Base-by-base conservation (phyloP, 2,888 invertebrate species). In the Cepaea hortensis region DNA sequence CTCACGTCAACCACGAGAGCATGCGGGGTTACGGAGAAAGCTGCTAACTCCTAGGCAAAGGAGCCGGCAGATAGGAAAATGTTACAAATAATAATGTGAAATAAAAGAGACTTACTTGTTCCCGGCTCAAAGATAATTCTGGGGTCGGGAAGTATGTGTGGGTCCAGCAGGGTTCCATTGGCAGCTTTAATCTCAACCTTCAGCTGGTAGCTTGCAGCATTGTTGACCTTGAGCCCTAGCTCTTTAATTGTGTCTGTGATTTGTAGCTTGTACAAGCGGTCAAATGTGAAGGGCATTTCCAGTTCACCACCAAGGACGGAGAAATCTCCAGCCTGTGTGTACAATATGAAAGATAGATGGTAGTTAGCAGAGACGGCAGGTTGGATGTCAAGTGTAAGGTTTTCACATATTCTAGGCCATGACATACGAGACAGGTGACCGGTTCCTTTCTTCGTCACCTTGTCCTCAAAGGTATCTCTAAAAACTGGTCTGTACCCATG, bases 251-350 rank as follows among this genome's bases (percentile, higher is more conserved):
- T 46, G 68, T 81, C 20, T 6, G 83, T 75, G 61, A 88, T 88
- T 70, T 88, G 85, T 20, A 73, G 84, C 70, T 86, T 86, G 88
- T 88, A 86, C 11, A 88, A 83, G 3, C 86, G 85, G 65, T 88
- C 88, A 73, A 86, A 88, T 62, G 81, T 80, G 80, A 85, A 88
- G 46, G 88, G 86, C 88, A 88, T 88, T 80, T 86, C 88, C 35
- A 84, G 81, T 35, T 86, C 81, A 46, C 88, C 88, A 9, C 88
- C 88, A 50, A 88, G 80, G 18, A 88, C 15, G 20, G 82, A 77
- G 80, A 88, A 88, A 23, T 62, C 70, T n/a, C 88, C 88, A 68
- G 88, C 88, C 61, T 86, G 35, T 61, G n/a, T 23, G n/a, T 35
- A 35, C 35, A 35, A 35, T 35, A 35, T 9, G 18, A 18, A 65